A percentile compares a stretch with the other conserved stretches of the same genome.
phyloP scores from a whole-genome alignment of 1,140 invertebrate genomes.

The Drosophila santomea region DNA sequence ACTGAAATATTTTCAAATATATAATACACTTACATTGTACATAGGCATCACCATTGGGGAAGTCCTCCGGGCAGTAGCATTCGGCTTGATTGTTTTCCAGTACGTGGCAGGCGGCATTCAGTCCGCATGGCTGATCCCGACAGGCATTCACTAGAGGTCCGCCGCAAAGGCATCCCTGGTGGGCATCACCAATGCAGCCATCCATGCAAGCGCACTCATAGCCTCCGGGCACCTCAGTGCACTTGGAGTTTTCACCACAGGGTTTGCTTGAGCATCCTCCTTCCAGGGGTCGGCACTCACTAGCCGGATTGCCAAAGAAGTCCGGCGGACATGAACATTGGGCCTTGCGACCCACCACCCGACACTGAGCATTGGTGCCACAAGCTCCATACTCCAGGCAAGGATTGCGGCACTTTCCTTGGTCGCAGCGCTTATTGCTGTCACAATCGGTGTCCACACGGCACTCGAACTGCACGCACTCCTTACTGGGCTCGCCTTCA shows the following conservation, averaged over 20 bases:
- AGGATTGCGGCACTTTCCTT: constrained; percentile 92
- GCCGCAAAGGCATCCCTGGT: constrained; percentile 91
- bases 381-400: constrained; percentile 91
- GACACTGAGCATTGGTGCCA: constrained; percentile 94
- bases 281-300: constrained; percentile 89
- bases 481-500: constrained; percentile 90
- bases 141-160: constrained; percentile 88
- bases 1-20: no score
- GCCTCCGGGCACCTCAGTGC: constrained; percentile 89
- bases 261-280: constrained; percentile 91
- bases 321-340: constrained; percentile 94
- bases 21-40: constrained; percentile 89
- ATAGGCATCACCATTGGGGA: constrained; percentile 93
- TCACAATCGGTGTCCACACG: constrained; percentile 91
- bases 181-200: constrained; percentile 93
- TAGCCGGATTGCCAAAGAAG: constrained; percentile 92
- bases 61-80: constrained; percentile 93
- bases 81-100: constrained; percentile 88
- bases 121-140: constrained; percentile 90
- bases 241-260: constrained; percentile 93
- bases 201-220: constrained; percentile 92
- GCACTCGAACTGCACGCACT: constrained; percentile 92
- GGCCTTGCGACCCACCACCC: constrained; percentile 90
- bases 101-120: constrained; percentile 92
- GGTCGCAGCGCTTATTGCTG: constrained; percentile 90